Evolutionary conservation across 1,140 invertebrate species (phyloP), one percentile per base, ranked within the genome.

Genomic region (Aphelinus certus): DNA sequence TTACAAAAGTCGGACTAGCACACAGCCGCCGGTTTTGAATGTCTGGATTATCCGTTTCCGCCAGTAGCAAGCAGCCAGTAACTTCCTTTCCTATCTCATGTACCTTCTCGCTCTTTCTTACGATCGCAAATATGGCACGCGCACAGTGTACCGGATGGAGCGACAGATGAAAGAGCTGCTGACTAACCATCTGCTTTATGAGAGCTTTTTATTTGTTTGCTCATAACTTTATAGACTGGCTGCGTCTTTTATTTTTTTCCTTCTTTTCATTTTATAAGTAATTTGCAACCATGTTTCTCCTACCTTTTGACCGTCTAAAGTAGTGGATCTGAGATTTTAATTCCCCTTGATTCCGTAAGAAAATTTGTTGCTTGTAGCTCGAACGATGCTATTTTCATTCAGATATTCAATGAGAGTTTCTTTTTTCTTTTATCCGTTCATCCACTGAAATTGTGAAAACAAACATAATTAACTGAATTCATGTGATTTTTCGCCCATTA

Each of bases 11-110:
- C 62, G 26, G 26, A 26, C 26, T 26, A 26, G 26, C 26, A 26
- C 26, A 26, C 26, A 26, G 55, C 9, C 55, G 68, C 42, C 57
- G 57, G 56, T 70, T 70, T 70, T 70, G 68, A 70, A 70, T 70
- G 56, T 60, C 68, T 57, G 68, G 68, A 61, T 70, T 70, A 70
- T 70, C 68, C 68, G 48, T 61, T 61, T 68, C 66, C 66, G 66
- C 55, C 53, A 47, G 43, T 55, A n/a, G 56, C 10, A n/a, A 7
- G 56, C 26, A 26, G 26, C 26, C 26, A 26, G 26, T 26, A 26
- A 57, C 26, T 57, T 57, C 10, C 56, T n/a, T 57, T n/a, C 26
- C 10, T 57, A 10, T 57, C 10, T 57, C 26, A 26, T 26, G 26
- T 26, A 26, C 26, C 26, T 57, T 7, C 56, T 57, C 56, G 26